Conservation (phyloP, 35 echinoderm and acorn worm species). For the Stichopus chloronotus region DNA sequence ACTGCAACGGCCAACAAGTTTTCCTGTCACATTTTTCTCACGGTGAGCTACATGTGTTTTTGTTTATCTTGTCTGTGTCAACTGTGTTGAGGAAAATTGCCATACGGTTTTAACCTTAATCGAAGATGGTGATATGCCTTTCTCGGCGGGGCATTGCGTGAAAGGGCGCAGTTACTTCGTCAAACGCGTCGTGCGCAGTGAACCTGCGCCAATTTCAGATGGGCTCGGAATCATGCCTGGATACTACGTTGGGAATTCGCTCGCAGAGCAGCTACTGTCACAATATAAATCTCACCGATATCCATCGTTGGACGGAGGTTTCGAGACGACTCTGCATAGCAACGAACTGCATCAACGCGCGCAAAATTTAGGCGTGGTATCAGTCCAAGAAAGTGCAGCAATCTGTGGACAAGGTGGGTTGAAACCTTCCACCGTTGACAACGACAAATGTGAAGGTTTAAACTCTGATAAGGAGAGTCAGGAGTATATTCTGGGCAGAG, state of each 20-base stretch:
- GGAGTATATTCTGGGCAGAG: neutral
- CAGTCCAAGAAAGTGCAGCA: neutral
- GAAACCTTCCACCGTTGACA: neutral
- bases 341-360: constrained; percentile 41
- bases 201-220: neutral
- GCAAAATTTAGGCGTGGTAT: constrained; percentile 29
- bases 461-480: neutral
- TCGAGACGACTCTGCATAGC: neutral
- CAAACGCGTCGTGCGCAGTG: constrained; percentile 27
- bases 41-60: too few relatives aligned
- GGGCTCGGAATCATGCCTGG: constrained; percentile 17
- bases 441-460: neutral
- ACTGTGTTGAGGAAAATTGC: too few relatives aligned
- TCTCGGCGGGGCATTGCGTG: constrained; percentile 30
- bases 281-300: neutral
- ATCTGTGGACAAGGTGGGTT: constrained; percentile 26
- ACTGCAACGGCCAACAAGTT: too few relatives aligned
- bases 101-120: neutral
- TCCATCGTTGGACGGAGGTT: neutral
- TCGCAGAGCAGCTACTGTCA: constrained; percentile 4
- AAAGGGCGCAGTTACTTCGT: constrained; percentile 17
- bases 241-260: constrained; percentile 39
- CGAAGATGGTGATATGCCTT: constrained; percentile 23
- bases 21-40: too few relatives aligned
- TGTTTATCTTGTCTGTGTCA: too few relatives aligned